These are phyloP conservation scores for Rhagium mordax DNA, from an alignment of 2,888 invertebrate species.

Conservation along the genomic window DNA sequence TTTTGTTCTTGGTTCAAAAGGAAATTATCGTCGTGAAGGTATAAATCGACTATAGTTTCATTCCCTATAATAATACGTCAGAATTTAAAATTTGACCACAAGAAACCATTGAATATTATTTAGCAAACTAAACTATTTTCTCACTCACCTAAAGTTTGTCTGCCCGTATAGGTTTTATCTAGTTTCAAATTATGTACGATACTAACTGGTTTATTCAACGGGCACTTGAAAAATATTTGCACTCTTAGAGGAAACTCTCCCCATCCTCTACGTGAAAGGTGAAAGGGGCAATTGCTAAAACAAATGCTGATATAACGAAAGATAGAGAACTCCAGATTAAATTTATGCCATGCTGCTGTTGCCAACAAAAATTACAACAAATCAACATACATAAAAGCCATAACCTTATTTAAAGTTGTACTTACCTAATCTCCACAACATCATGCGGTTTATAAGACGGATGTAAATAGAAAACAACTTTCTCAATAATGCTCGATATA, in stretches of 20 bases:
- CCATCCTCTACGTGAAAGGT: slow-evolving; percentile 90
- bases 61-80: slow-evolving; percentile 73
- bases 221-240: slow-evolving; percentile 84
- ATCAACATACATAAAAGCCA: too few relatives aligned
- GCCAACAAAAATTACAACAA: too few relatives aligned
- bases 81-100: too few relatives aligned
- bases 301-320: not conserved
- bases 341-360: too few relatives aligned
- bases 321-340: too few relatives aligned
- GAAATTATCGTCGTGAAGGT: slow-evolving; percentile 71
- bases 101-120: slow-evolving; percentile 43
- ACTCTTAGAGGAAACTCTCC: slow-evolving; percentile 91
- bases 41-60: slow-evolving; percentile 85
- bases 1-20: slow-evolving; percentile 37
- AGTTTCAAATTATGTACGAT: slow-evolving; percentile 86
- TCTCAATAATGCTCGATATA: slow-evolving; percentile 78
- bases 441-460: slow-evolving; percentile 91
- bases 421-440: slow-evolving; percentile 83
- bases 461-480: slow-evolving; percentile 86
- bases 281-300: slow-evolving; percentile 83
- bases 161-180: slow-evolving; percentile 86
- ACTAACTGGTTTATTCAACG: slow-evolving; percentile 83
- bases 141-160: slow-evolving; percentile 82
- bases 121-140: slow-evolving; percentile 12
- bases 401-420: too few relatives aligned